phyloP scores from a whole-genome alignment of 2,113 vertebrate species.

The Marmota flaviventris region DNA sequence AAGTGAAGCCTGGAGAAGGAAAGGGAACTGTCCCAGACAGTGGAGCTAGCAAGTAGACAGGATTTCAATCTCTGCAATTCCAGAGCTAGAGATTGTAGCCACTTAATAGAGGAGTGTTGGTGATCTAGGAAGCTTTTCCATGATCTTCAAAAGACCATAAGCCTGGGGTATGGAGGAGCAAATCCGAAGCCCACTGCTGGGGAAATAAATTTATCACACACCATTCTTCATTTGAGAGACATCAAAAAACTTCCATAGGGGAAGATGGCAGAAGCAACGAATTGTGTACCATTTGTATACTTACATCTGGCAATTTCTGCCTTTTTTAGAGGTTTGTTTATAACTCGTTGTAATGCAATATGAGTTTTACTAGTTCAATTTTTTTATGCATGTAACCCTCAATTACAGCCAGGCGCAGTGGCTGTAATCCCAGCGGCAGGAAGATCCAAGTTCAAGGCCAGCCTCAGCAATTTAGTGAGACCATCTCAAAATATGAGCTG shows the following conservation, averaged over 20 bases:
- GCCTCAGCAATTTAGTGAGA: no score
- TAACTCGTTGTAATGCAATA: background rate
- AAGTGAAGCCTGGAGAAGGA: background rate
- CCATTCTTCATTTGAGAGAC: background rate
- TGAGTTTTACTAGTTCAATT: background rate
- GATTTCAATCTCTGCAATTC: background rate
- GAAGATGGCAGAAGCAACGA: background rate
- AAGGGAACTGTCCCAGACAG: background rate
- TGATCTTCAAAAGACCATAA: fast-evolving
- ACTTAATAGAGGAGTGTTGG: fast-evolving
- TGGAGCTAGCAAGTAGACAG: no score
- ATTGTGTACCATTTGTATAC: fast-evolving
- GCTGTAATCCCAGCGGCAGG: no score
- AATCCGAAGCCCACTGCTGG: background rate
- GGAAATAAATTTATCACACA: fast-evolving
- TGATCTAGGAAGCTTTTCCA: fast-evolving
- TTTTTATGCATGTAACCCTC: no score
- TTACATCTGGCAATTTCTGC: no score
- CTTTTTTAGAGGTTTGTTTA: background rate
- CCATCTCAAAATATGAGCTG: no score
- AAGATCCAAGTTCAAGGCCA: no score
- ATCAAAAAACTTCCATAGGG: background rate
- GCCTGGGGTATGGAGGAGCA: background rate
- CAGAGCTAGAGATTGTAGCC: background rate
- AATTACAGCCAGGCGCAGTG: no score